Conservation (phyloP, 2,113 vertebrate genomes). For the Triplophysa dalaica region DNA sequence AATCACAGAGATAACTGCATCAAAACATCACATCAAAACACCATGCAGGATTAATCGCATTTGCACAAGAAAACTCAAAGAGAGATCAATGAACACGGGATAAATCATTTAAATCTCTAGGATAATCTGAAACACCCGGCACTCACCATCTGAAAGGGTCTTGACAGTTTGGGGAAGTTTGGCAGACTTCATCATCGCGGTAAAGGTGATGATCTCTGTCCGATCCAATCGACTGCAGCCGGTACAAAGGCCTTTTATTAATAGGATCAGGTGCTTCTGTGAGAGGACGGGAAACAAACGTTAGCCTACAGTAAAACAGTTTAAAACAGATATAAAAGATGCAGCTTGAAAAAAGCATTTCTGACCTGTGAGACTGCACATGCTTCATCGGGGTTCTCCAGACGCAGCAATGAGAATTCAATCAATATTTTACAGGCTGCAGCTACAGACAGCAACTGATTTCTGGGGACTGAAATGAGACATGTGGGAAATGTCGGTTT, state of each 20-base stretch:
- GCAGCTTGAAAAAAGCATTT: neutral
- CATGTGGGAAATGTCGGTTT: constrained; percentile 47
- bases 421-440: constrained; percentile 97
- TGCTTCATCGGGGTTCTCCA: constrained; percentile 97
- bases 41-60: neutral
- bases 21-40: neutral
- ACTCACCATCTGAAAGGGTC: constrained; percentile 94
- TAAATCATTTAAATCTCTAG: neutral
- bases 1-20: no score
- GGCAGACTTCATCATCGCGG: constrained; percentile 99
- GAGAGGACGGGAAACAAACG: constrained; percentile 10
- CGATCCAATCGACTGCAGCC: constrained; percentile 95
- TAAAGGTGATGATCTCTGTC: constrained; percentile 98
- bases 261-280: constrained; percentile 96
- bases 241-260: constrained; percentile 97
- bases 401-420: constrained; percentile 92
- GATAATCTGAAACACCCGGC: neutral
- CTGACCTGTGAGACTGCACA: constrained; percentile 97
- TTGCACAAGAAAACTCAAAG: neutral
- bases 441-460: constrained; percentile 92
- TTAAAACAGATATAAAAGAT: neutral
- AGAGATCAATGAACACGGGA: neutral
- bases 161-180: constrained; percentile 96
- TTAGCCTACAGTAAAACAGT: neutral
- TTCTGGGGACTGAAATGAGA: constrained; percentile 84